Evolutionary conservation across 2,113 vertebrate genomes (phyloP).

Genomic region (Anguilla rostrata): DNA sequence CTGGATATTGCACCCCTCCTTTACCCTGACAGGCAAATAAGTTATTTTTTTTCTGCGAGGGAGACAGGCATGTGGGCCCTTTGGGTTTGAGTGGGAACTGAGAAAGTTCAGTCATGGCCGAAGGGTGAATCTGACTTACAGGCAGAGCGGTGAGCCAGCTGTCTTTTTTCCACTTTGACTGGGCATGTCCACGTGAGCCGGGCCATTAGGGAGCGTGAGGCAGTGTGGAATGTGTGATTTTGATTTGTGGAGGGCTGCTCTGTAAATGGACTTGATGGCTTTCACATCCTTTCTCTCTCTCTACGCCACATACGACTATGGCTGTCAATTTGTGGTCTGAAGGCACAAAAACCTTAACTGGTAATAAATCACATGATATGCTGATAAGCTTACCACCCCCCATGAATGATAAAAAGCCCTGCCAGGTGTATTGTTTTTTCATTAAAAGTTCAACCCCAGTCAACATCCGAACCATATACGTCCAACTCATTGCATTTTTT

Average conservation of each 20-base stretch:
- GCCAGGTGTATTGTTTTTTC: not conserved
- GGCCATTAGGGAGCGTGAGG: not conserved
- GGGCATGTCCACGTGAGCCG: not conserved
- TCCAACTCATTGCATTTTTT: not conserved
- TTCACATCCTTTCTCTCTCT: not conserved
- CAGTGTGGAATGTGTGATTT: not conserved
- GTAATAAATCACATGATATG: not conserved
- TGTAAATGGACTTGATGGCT: not conserved
- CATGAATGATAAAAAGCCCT: not conserved
- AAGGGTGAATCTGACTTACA: not conserved
- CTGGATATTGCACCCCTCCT: not conserved
- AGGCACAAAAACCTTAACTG: not conserved
- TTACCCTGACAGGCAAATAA: constrained; percentile 6
- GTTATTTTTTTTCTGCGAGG: not conserved
- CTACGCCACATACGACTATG: not conserved
- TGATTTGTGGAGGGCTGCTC: not conserved
- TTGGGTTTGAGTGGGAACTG: not conserved
- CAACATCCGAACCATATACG: not conserved
- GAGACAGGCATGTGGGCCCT: not conserved
- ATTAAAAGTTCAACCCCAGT: not conserved
- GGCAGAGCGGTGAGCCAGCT: not conserved
- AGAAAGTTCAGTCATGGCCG: not conserved
- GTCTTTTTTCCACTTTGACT: not conserved
- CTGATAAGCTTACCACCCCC: not conserved
- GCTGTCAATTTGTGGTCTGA: not conserved